Percentiles rank a stretch among this genome's conserved stretches.
Conservation (phyloP, 1,140 invertebrate species). For the Portunus trituberculatus region DNA sequence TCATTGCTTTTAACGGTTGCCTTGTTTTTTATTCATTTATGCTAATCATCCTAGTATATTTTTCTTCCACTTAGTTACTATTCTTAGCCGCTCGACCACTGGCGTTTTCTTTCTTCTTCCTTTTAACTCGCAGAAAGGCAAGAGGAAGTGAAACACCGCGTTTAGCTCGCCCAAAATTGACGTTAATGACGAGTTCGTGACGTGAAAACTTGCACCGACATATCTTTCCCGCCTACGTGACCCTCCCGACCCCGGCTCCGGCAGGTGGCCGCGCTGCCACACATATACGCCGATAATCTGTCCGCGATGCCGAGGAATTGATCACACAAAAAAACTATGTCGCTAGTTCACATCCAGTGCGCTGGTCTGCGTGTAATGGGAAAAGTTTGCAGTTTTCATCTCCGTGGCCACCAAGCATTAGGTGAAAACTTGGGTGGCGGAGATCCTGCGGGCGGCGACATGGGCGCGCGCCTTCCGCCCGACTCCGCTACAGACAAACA, state of each 20-base stretch:
- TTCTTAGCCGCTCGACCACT: background rate
- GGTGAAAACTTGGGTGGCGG: background rate
- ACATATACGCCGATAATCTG: background rate
- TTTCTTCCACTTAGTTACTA: background rate
- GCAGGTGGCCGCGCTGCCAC: slow-evolving; percentile 10
- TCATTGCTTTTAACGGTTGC: background rate
- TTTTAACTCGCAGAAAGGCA: background rate
- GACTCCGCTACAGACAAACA: slow-evolving; percentile 24
- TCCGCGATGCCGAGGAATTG: background rate
- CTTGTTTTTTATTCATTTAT: background rate
- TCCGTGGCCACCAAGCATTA: background rate
- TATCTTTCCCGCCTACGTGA: slow-evolving; percentile 9
- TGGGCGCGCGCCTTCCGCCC: slow-evolving; percentile 4
- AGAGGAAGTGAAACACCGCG: slow-evolving; percentile 17
- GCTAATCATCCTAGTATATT: background rate
- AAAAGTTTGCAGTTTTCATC: slow-evolving; percentile 4
- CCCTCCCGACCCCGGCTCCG: background rate
- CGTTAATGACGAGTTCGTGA: slow-evolving; percentile 21
- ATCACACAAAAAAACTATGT: slow-evolving; percentile 15
- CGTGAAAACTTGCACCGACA: slow-evolving; percentile 9
- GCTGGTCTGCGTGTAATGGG: background rate
- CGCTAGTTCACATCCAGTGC: slow-evolving; percentile 2
- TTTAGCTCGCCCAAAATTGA: background rate
- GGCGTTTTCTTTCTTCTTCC: background rate
- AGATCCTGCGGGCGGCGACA: background rate